These are phyloP conservation scores for Liopterus haemorrhoidalis DNA, from an alignment of 2,888 invertebrate genomes.

Conservation along the genomic window DNA sequence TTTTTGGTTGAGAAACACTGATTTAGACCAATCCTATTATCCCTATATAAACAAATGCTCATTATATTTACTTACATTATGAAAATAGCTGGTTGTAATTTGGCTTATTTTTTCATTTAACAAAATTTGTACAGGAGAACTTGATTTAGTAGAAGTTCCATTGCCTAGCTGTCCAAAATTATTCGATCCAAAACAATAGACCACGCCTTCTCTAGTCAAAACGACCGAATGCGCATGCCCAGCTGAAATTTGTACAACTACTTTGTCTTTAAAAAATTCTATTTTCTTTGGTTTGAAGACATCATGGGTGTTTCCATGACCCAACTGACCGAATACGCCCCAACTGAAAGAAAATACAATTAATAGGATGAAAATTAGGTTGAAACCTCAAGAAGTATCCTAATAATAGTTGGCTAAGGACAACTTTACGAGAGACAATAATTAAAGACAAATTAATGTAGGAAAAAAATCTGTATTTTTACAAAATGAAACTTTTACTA, in stretches of 20 bases:
- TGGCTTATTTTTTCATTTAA: conserved; percentile 50
- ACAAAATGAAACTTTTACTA: too few species aligned
- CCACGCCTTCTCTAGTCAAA: conserved; percentile 61
- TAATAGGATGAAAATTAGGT: too few species aligned
- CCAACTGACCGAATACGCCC: conserved; percentile 92
- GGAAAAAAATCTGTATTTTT: too few species aligned
- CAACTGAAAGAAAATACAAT: conserved; percentile 50
- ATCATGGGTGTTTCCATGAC: conserved; percentile 75
- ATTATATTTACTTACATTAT: conserved; percentile 71
- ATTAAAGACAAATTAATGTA: too few species aligned
- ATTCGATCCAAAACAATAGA: conserved; percentile 65
- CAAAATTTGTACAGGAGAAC: conserved; percentile 54
- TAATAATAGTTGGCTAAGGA: too few species aligned
- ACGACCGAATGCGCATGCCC: conserved; percentile 70
- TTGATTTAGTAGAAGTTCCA: conserved; percentile 54
- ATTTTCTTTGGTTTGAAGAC: conserved; percentile 52
- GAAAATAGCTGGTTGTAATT: conserved; percentile 66
- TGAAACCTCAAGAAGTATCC: too few species aligned
- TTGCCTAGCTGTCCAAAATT: conserved; percentile 74
- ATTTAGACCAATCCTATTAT: too few species aligned
- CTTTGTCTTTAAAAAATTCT: conserved; percentile 46
- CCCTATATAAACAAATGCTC: too few species aligned
- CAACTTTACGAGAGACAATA: too few species aligned
- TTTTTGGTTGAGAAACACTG: too few species aligned
- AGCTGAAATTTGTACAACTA: conserved; percentile 52